A percentile compares a stretch with the other conserved stretches of the same genome.
phyloP scores from a whole-genome alignment of 1,140 invertebrate genomes.

The Tetragnatha versicolor region DNA sequence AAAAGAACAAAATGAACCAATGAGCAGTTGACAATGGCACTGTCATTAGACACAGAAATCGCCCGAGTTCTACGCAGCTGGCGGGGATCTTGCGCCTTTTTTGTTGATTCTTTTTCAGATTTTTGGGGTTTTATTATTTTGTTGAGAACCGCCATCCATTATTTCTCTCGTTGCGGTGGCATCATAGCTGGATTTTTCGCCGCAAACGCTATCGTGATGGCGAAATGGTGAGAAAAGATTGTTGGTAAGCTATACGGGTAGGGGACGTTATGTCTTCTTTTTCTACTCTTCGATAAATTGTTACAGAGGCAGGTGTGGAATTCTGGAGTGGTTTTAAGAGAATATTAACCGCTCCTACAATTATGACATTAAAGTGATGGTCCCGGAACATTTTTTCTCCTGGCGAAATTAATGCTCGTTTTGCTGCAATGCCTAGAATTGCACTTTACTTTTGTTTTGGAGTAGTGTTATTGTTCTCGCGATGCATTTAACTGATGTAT shows the following conservation, averaged over 20 bases:
- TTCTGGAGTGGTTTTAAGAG: not conserved
- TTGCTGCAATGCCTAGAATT: no score
- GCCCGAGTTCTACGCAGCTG: slow-evolving; percentile 42
- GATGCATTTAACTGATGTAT: no score
- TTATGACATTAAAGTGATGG: not conserved
- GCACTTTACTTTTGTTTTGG: no score
- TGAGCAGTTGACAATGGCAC: slow-evolving; percentile 49
- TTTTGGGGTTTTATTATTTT: slow-evolving; percentile 35
- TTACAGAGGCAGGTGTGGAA: slow-evolving; percentile 5
- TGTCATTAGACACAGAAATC: slow-evolving; percentile 54
- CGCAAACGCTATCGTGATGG: slow-evolving; percentile 33
- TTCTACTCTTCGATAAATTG: slow-evolving; percentile 4
- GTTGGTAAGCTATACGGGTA: slow-evolving; percentile 26
- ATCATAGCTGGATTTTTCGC: slow-evolving; percentile 48
- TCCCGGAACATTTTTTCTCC: not conserved
- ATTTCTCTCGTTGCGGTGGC: slow-evolving; percentile 50
- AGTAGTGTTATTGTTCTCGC: no score
- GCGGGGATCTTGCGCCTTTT: slow-evolving; percentile 6
- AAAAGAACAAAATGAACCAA: slow-evolving; percentile 46
- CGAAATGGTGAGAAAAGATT: slow-evolving; percentile 37
- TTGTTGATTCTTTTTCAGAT: not conserved
- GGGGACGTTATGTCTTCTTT: not conserved
- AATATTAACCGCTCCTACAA: not conserved
- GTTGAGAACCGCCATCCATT: slow-evolving; percentile 33
- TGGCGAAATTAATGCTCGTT: no score